Conservation (phyloP, 2,113 vertebrate species). For the Datnioides undecimradiatus region DNA sequence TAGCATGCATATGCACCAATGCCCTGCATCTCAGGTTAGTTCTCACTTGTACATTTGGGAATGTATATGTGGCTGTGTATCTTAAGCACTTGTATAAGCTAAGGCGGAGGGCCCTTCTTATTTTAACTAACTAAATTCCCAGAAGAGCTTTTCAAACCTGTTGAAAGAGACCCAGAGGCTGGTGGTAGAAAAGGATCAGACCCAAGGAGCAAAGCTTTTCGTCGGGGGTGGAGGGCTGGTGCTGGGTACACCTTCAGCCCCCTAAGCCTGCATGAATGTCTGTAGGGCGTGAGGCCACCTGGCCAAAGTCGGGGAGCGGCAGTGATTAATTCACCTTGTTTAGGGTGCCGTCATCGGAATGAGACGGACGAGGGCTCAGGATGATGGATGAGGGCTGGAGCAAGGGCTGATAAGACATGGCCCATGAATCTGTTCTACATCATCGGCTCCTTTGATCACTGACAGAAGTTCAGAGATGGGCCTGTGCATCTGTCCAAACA, state of each 20-base stretch:
- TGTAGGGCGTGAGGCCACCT: constrained; percentile 93
- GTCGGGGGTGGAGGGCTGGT: constrained; percentile 32
- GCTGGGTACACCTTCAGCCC: constrained; percentile 27
- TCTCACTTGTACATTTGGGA: background rate
- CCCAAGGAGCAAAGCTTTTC: constrained; percentile 31
- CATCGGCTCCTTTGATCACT: constrained; percentile 94
- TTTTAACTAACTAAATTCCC: constrained; percentile 38
- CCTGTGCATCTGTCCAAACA: constrained; percentile 94
- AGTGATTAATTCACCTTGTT: constrained; percentile 97
- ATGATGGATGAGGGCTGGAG: constrained; percentile 92
- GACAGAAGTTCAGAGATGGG: constrained; percentile 94
- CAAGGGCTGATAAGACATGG: constrained; percentile 94
- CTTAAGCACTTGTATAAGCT: constrained; percentile 14
- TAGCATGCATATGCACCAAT: background rate
- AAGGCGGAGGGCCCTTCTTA: background rate
- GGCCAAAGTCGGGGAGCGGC: constrained; percentile 85
- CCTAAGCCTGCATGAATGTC: constrained; percentile 82
- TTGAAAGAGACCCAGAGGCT: constrained; percentile 47
- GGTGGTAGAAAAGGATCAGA: constrained; percentile 32
- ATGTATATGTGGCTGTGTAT: background rate
- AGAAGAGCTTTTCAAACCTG: constrained; percentile 38
- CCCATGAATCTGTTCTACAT: constrained; percentile 97
- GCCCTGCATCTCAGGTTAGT: too few relatives aligned
- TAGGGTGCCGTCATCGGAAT: constrained; percentile 90
- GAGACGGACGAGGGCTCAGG: constrained; percentile 88